A percentile compares a stretch with the other conserved stretches of the same genome.
phyloP scores from a whole-genome alignment of 2,888 invertebrate species.

The Drosophila flavopinicola region DNA sequence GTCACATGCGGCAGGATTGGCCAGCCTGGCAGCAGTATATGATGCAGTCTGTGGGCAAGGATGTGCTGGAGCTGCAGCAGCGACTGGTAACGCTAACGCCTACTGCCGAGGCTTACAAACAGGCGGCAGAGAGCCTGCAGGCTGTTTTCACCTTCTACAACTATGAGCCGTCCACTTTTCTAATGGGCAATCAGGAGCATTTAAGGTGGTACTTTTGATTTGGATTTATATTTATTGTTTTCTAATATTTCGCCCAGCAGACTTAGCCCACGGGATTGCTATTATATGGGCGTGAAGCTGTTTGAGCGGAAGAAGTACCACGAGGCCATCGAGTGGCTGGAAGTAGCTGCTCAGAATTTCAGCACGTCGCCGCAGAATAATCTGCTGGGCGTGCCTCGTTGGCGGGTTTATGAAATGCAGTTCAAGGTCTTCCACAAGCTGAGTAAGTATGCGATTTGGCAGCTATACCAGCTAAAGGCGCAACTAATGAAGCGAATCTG shows the following conservation, averaged over 20 bases:
- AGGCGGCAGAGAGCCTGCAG: constrained; percentile 17
- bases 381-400: constrained; percentile 29
- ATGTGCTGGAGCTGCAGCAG: constrained; percentile 16
- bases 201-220: constrained; percentile 26
- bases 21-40: constrained; percentile 45
- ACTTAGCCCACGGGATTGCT: constrained; percentile 39
- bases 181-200: constrained; percentile 1
- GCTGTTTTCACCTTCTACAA: constrained; percentile 35
- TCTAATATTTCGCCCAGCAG: too few species aligned
- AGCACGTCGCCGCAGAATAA: constrained; percentile 8
- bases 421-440: constrained; percentile 27
- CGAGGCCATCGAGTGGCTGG: constrained; percentile 46
- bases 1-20: constrained; percentile 61
- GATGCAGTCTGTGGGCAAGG: constrained; percentile 20
- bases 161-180: constrained; percentile 18
- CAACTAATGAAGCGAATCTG: not conserved
- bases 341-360: constrained; percentile 37
- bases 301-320: constrained; percentile 20
- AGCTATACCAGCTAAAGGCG: too few species aligned
- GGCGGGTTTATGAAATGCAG: constrained; percentile 36
- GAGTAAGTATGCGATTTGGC: constrained; percentile 3
- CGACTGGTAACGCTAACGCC: constrained; percentile 25
- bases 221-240: too few species aligned
- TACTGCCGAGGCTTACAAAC: not conserved
- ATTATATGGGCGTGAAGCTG: constrained; percentile 44